Base-by-base conservation (phyloP, 1,140 invertebrate genomes). In the Armadillidium nasatum region DNA sequence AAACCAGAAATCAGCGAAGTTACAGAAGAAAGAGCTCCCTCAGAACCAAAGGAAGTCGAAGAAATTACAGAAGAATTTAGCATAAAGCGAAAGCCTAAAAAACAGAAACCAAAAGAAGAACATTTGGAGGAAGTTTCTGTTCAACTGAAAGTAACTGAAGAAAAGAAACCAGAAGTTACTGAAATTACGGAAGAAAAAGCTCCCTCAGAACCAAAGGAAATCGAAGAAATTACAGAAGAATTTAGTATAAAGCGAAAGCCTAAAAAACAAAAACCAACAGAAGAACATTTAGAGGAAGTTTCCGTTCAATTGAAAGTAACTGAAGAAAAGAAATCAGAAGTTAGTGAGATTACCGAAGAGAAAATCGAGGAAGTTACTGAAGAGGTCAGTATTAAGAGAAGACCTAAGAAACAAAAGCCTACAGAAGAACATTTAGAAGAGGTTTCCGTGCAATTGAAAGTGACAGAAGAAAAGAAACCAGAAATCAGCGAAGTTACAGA, bases 401-500 rank as follows among this genome's bases (percentile, higher is more conserved):
- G n/a, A 76, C 71, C 71, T 44, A 45, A 73, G 33, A 71, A 75
- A 21, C 54, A 74, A 71, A 21, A 76, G 46, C 10, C 69, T 6
- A 44, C 13, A 4, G 72, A 77, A 67, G 71, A 74, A 43, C 21
- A 21, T 68, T 44, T 74, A n/a, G 71, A 71, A 21, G 71, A 50
- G 11, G 71, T 54, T 54, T 21, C 60, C n/a, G 50, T 71, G 15
- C 43, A 73, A 86, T 66, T 83, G 85, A 82, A 84, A 81, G 67
- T 82, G 45, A 81, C 81, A 43, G 80, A 81, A 50, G 78, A 83
- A 71, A 73, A 83, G 80, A 82, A 82, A 54, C 75, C 82, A 22
- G 79, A 82, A 74, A 22, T 69, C 70, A 71, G 75, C 54, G 67
- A 72, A 21, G 86, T 85, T 13, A 79, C 86, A 60, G 84, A 87